Conservation (phyloP, 2,113 vertebrate species). For the Dinomys branickii region DNA sequence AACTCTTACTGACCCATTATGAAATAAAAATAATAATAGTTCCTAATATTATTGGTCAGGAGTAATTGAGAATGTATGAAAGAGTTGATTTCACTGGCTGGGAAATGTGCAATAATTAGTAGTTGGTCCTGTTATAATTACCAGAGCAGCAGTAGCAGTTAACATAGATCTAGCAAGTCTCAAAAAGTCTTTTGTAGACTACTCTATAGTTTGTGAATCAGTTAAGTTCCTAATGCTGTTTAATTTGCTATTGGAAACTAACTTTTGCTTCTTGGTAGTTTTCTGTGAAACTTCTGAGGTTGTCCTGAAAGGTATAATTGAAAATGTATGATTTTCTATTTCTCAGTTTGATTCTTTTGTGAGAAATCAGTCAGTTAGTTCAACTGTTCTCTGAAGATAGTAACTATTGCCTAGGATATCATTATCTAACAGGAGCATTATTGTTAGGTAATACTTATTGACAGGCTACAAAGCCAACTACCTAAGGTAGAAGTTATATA, state of each 20-base stretch:
- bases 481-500: background rate
- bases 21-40: background rate
- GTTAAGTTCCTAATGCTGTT: background rate
- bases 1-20: background rate
- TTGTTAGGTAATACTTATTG: background rate
- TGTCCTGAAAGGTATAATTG: slow-evolving; percentile 2
- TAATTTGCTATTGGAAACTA: slow-evolving; percentile 33
- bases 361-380: background rate
- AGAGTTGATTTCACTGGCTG: background rate
- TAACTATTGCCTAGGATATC: background rate
- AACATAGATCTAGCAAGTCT: background rate
- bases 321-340: slow-evolving; percentile 33
- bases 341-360: slow-evolving; percentile 30
- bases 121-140: background rate
- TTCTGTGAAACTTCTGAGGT: background rate
- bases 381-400: background rate
- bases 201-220: slow-evolving; percentile 12
- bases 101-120: background rate
- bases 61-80: background rate
- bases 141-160: background rate
- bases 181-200: background rate
- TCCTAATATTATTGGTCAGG: background rate
- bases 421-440: background rate
- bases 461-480: background rate
- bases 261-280: slow-evolving; percentile 25